A percentile compares a stretch with the other conserved stretches of the same genome.
Conservation (phyloP, 2,797 vertebrate species). For the Bovichtus diacanthus region DNA sequence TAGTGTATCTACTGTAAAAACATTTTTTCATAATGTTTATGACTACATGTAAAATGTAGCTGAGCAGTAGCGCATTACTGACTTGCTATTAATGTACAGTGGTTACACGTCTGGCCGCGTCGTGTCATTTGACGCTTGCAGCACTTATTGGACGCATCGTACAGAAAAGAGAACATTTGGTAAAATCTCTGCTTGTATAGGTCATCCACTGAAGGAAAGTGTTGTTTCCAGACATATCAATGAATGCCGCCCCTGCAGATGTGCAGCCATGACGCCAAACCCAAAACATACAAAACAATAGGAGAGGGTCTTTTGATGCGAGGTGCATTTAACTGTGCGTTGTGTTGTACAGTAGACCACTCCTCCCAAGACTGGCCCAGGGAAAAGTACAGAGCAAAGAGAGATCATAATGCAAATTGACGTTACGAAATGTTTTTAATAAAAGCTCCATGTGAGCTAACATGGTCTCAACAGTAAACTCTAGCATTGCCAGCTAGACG, state of each 20-base stretch:
- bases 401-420: neutral
- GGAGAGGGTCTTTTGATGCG: neutral
- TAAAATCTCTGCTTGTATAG: neutral
- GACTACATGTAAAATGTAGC: neutral
- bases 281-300: neutral
- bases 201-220: neutral
- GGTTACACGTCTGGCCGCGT: neutral
- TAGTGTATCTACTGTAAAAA: neutral
- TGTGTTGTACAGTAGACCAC: no score
- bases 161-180: neutral
- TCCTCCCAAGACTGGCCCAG: neutral
- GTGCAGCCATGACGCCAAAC: neutral
- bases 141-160: neutral
- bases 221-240: neutral
- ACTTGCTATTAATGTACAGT: conserved; percentile 2
- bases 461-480: neutral
- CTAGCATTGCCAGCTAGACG: neutral
- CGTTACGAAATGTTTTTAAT: no score
- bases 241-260: no score
- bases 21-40: neutral
- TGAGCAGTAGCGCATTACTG: neutral
- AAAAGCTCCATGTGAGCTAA: neutral
- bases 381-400: no score
- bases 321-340: no score
- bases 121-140: neutral